These are phyloP conservation scores for Aphaenogaster ashmeadi DNA, from an alignment of 1,140 invertebrate species.

Conservation along the genomic window DNA sequence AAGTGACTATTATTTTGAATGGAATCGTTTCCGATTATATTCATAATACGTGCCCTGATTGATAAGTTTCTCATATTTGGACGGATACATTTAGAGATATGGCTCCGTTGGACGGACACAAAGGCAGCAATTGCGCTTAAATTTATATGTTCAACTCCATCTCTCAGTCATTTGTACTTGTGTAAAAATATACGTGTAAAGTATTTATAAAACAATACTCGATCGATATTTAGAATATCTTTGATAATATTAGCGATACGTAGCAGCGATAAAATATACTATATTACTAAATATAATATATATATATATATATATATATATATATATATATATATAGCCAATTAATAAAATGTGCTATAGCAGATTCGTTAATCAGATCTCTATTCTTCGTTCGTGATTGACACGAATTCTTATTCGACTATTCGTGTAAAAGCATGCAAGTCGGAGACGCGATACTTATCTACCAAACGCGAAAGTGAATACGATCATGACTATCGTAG, in stretches of 20 bases:
- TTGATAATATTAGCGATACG: not conserved
- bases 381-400: not conserved
- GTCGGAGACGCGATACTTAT: constrained; percentile 63
- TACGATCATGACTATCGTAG: constrained; percentile 72
- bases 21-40: too few relatives aligned
- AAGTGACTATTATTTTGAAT: too few relatives aligned
- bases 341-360: constrained; percentile 8
- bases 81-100: constrained; percentile 63
- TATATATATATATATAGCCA: not conserved
- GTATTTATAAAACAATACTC: constrained; percentile 42
- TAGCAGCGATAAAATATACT: not conserved
- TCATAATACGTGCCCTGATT: not conserved
- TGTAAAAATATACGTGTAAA: constrained; percentile 28
- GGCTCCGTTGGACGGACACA: constrained; percentile 19
- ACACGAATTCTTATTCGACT: not conserved
- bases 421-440: not conserved
- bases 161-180: constrained; percentile 39
- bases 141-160: constrained; percentile 19
- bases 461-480: constrained; percentile 73
- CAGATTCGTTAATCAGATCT: constrained; percentile 18
- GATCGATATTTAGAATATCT: constrained; percentile 26
- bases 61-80: constrained; percentile 52
- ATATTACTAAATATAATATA: not conserved
- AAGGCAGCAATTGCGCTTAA: constrained; percentile 8
- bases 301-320: not conserved